phyloP scores from a whole-genome alignment of 2,888 invertebrate genomes.

The Trilocha varians region DNA sequence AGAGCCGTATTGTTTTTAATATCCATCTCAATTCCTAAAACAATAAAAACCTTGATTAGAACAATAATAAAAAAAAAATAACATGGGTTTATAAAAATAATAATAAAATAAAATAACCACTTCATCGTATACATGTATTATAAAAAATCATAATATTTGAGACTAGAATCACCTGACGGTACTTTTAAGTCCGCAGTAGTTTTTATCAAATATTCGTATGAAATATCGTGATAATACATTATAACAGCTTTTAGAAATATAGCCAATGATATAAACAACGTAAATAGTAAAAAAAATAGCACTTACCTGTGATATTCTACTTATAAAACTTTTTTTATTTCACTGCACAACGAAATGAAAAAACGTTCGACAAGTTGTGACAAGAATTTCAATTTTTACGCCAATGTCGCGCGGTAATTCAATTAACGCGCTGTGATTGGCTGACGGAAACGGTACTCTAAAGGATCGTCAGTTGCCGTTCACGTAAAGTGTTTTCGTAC shows the following conservation, averaged over 20 bases:
- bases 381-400: not conserved
- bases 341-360: slow-evolving; percentile 4
- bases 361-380: not conserved
- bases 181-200: slow-evolving; percentile 8
- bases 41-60: slow-evolving; percentile 6
- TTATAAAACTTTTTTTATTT: slow-evolving; percentile 8
- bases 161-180: slow-evolving; percentile 8
- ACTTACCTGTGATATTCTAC: slow-evolving; percentile 10
- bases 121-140: slow-evolving; percentile 5
- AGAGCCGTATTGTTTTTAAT: slow-evolving; percentile 14
- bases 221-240: slow-evolving; percentile 10
- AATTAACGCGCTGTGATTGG: slow-evolving; percentile 1
- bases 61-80: slow-evolving; percentile 7
- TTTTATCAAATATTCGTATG: slow-evolving; percentile 11
- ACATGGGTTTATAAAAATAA: slow-evolving; percentile 8
- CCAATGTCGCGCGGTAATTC: not conserved
- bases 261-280: slow-evolving; percentile 7
- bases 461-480: slow-evolving; percentile 3
- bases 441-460: not conserved
- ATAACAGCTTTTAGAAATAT: slow-evolving; percentile 9
- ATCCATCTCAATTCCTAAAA: slow-evolving; percentile 4
- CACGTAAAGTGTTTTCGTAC: slow-evolving; percentile 7
- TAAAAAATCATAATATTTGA: slow-evolving; percentile 7
- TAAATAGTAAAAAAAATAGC: slow-evolving; percentile 9
- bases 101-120: slow-evolving; percentile 10